Percentiles rank a stretch among this genome's conserved stretches.
phyloP scores from a whole-genome alignment of 2,113 vertebrate genomes.

The Xiphophorus couchianus region DNA sequence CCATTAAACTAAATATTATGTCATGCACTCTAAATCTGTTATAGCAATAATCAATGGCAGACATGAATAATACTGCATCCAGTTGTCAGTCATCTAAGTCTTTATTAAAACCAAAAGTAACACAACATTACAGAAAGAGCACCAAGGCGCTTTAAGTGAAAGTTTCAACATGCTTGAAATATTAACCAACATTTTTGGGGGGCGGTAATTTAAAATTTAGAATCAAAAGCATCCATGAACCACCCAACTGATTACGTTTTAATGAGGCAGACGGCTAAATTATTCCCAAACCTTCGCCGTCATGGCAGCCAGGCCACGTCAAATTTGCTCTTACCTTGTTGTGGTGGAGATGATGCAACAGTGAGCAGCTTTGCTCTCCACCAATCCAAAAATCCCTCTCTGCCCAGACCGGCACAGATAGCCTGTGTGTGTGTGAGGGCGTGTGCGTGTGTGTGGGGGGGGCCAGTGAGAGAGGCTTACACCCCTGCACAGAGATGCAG shows the following conservation, averaged over 20 bases:
- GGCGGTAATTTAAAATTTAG: neutral
- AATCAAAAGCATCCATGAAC: neutral
- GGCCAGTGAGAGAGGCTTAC: neutral
- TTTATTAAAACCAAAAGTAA: too few relatives aligned
- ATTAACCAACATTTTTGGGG: neutral
- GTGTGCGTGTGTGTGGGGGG: neutral
- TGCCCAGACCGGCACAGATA: neutral
- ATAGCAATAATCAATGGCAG: too few relatives aligned
- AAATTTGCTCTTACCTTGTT: constrained; percentile 39
- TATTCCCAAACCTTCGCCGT: constrained; percentile 22
- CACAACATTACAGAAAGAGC: too few relatives aligned
- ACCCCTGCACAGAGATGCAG: constrained; percentile 23
- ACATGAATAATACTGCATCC: too few relatives aligned
- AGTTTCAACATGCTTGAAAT: neutral
- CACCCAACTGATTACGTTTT: neutral
- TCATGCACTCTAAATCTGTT: too few relatives aligned
- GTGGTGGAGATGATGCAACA: constrained; percentile 69
- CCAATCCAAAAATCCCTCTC: constrained; percentile 46
- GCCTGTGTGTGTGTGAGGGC: neutral
- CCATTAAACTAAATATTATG: too few relatives aligned
- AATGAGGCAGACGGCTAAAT: constrained; percentile 35
- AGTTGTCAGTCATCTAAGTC: too few relatives aligned
- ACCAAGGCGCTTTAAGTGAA: neutral
- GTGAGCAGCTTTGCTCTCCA: constrained; percentile 58
- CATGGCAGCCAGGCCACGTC: constrained; percentile 19